Percentiles rank a stretch among this genome's conserved stretches.
Evolutionary conservation across 2,888 invertebrate genomes (phyloP).

Genomic region (Cephus runcator): DNA sequence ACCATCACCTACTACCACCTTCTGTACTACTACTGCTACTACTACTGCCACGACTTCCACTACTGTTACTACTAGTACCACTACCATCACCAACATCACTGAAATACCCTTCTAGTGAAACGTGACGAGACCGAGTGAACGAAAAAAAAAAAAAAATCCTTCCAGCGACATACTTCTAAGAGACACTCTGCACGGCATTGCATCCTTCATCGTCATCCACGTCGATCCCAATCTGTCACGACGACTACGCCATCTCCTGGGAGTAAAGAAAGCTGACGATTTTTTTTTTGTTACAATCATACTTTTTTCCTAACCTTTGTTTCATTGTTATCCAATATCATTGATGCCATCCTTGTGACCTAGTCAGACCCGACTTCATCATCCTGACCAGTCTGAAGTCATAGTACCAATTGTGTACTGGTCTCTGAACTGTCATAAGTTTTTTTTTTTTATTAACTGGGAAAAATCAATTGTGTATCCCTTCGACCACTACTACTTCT

Average conservation of each 20-base stretch:
- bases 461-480: not conserved
- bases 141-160: not conserved
- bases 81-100: not conserved
- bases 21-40: constrained; percentile 42
- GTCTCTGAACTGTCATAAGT: not conserved
- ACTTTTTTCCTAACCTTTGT: not conserved
- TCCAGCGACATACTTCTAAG: not conserved
- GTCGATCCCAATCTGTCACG: not conserved
- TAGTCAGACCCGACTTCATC: not conserved
- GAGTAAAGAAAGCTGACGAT: not conserved
- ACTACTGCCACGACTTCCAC: constrained; percentile 33
- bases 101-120: constrained; percentile 37
- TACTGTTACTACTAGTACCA: constrained; percentile 41
- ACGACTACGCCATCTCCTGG: not conserved
- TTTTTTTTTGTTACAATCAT: not conserved
- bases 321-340: not conserved
- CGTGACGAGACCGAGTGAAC: constrained; percentile 18
- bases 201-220: not conserved
- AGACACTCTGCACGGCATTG: not conserved
- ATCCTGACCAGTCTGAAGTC: not conserved
- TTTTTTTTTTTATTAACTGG: not conserved
- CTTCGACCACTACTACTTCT: constrained; percentile 47
- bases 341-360: not conserved
- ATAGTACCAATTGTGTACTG: not conserved
- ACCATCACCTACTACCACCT: constrained; percentile 43